Conservation (phyloP, 2,113 vertebrate species). For the Gadus macrocephalus region DNA sequence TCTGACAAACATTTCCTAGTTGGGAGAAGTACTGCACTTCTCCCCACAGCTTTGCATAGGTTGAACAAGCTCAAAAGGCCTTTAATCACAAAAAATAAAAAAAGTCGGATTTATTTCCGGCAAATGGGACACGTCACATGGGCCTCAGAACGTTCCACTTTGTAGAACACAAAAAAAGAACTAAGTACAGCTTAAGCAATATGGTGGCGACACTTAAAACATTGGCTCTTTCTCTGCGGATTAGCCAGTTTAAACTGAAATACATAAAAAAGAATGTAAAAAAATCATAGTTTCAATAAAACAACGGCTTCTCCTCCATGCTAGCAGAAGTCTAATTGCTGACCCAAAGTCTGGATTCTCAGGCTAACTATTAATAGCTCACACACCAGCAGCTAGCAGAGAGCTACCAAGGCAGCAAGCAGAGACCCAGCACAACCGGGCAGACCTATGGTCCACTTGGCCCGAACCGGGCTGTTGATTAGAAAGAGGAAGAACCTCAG, state of each 20-base stretch:
- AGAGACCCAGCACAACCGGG: conserved; percentile 22
- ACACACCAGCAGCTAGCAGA: conserved; percentile 51
- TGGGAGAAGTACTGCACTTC: not conserved
- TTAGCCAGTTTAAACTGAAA: conserved; percentile 16
- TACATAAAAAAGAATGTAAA: conserved; percentile 41
- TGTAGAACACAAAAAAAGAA: conserved; percentile 21
- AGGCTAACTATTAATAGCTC: conserved; percentile 72
- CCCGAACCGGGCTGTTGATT: conserved; percentile 43
- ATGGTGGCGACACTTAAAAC: not conserved
- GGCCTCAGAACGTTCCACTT: conserved; percentile 13
- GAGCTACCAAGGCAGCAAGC: conserved; percentile 58
- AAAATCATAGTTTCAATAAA: conserved; percentile 37
- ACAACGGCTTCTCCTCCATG: conserved; percentile 37
- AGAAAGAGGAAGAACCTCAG: conserved; percentile 44
- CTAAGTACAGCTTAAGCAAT: conserved; percentile 7
- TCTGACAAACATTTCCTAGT: not conserved
- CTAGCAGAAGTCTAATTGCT: conserved; percentile 64
- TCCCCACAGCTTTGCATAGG: not conserved
- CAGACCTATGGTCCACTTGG: conserved; percentile 32
- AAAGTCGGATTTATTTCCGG: conserved; percentile 10
- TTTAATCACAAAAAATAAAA: conserved; percentile 17
- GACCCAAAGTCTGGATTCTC: conserved; percentile 73
- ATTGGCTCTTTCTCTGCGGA: not conserved
- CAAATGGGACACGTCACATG: conserved; percentile 1
- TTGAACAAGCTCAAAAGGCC: conserved; percentile 1